These are phyloP conservation scores for Egretta garzetta DNA, from an alignment of 2,113 vertebrate species.

Conservation along the genomic window DNA sequence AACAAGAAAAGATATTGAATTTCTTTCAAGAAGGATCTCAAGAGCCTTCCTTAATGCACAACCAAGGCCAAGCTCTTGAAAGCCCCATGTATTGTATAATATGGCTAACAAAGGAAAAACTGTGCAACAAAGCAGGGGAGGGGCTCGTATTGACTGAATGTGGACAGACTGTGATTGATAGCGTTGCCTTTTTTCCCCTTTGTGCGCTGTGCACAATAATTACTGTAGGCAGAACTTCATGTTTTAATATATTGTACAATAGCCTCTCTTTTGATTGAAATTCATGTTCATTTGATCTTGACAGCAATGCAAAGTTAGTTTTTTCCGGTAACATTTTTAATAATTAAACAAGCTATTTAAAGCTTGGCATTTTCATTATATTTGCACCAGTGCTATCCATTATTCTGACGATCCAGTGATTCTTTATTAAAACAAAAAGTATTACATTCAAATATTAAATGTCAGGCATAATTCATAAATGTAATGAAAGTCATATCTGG, in stretches of 20 bases:
- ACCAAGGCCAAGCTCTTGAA: slow-evolving; percentile 27
- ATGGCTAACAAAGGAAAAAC: slow-evolving; percentile 22
- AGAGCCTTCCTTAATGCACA: slow-evolving; percentile 51
- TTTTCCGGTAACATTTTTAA: slow-evolving; percentile 70
- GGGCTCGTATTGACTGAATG: slow-evolving; percentile 35
- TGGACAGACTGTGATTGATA: slow-evolving; percentile 38
- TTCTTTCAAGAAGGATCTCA: slow-evolving; percentile 64
- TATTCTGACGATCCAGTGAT: slow-evolving; percentile 64
- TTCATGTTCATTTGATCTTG: slow-evolving; percentile 73
- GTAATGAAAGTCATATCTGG: slow-evolving; percentile 30
- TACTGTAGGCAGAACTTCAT: slow-evolving; percentile 59
- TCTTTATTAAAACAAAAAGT: slow-evolving; percentile 69
- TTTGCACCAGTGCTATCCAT: slow-evolving; percentile 58
- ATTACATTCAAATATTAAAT: slow-evolving; percentile 63
- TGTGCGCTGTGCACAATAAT: slow-evolving; percentile 49
- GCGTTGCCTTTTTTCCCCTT: slow-evolving; percentile 50
- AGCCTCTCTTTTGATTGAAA: slow-evolving; percentile 66
- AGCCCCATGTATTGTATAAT: slow-evolving; percentile 15
- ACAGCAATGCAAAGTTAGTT: slow-evolving; percentile 62
- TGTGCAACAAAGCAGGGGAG: slow-evolving; percentile 30
- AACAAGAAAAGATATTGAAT: slow-evolving; percentile 60
- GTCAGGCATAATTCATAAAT: slow-evolving; percentile 61
- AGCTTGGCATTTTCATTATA: slow-evolving; percentile 64
- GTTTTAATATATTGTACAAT: slow-evolving; percentile 69
- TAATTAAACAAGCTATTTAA: slow-evolving; percentile 74